Evolutionary conservation across 2,888 invertebrate species (phyloP), one percentile per base, ranked within the genome.

Genomic region (Hoplodrina ambigua): DNA sequence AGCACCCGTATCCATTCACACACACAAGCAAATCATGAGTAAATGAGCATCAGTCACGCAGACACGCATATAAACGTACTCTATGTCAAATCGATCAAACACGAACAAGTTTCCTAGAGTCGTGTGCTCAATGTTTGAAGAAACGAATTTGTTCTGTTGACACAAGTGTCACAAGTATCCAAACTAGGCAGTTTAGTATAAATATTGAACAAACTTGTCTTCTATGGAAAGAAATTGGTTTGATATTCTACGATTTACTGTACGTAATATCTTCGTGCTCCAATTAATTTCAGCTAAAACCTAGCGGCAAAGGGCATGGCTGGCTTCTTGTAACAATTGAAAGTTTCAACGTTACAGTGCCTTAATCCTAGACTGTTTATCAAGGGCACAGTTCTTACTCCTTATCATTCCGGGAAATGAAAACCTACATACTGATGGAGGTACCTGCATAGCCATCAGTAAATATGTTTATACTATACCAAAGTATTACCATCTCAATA

Each of bases 41-140:
- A 70, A 77, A 81, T 56, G 57, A 50, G 50, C 20, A 64, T 80
- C 49, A 69, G 77, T 69, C 78, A 81, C 72, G 81, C 60, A 81
- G 49, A 4, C 41, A 33, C 55, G 58, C 53, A 77, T 33, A 81
- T 4, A 59, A 54, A 58, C 80, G 54, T 30, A 50, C 25, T 54
- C 53, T 62, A 65, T 20, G 64, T 52, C 72, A 68, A 65, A 79
- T 81, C 65, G 82, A 79, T 79, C 64, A 62, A 77, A 53, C 55
- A 72, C 11, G 25, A 46, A 62, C 33, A 57, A 41, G 41, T 59
- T 66, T 66, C 77, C 46, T 50, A 65, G 20, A 57, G 55, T n/a
- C 65, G 65, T 66, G 71, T 76, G 61, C 52, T 54, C 60, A 59
- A 70, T 77, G 52, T 77, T 80, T 77, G 53, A 53, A 55, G 30